A percentile compares a stretch with the other conserved stretches of the same genome.
phyloP scores from a whole-genome alignment of 2,888 invertebrate genomes.

The Pollenia griseotomentosa region DNA sequence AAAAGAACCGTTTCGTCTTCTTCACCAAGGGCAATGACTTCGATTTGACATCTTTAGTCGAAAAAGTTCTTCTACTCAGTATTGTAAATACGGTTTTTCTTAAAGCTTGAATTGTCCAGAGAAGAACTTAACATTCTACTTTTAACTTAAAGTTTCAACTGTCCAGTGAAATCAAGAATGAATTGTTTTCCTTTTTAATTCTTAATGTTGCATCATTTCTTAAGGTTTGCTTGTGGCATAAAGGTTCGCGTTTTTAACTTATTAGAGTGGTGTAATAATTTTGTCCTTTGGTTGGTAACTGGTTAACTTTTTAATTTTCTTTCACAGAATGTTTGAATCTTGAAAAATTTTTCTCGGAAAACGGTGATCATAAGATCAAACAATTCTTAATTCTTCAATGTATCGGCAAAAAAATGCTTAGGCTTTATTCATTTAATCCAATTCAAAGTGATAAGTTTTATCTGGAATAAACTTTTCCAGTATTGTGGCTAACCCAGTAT shows the following conservation, averaged over 20 bases:
- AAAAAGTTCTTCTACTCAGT: conserved; percentile 11
- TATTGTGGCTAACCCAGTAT: too few species aligned
- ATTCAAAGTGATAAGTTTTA: too few species aligned
- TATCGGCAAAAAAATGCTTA: too few species aligned
- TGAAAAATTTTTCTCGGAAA: too few species aligned
- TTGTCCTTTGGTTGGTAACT: not conserved
- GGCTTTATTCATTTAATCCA: too few species aligned
- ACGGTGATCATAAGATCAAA: too few species aligned
- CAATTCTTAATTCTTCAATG: too few species aligned
- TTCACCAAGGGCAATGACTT: conserved; percentile 65
- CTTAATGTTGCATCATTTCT: conserved; percentile 42
- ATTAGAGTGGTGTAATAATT: not conserved
- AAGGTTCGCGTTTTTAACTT: not conserved
- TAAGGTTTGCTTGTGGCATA: conserved; percentile 10
- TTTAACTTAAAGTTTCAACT: conserved; percentile 33
- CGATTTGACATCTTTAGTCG: conserved; percentile 58
- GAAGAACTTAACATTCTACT: conserved; percentile 2
- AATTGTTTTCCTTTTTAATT: conserved; percentile 15
- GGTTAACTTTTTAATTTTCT: too few species aligned
- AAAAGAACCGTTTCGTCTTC: conserved; percentile 65
- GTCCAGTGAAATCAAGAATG: conserved; percentile 35
- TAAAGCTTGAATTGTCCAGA: conserved; percentile 14
- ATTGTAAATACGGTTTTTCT: conserved; percentile 9
- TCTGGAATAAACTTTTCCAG: too few species aligned
- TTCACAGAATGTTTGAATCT: too few species aligned